Evolutionary conservation across 2,113 vertebrate species (phyloP).

Genomic region (Aegotheles bennettii): DNA sequence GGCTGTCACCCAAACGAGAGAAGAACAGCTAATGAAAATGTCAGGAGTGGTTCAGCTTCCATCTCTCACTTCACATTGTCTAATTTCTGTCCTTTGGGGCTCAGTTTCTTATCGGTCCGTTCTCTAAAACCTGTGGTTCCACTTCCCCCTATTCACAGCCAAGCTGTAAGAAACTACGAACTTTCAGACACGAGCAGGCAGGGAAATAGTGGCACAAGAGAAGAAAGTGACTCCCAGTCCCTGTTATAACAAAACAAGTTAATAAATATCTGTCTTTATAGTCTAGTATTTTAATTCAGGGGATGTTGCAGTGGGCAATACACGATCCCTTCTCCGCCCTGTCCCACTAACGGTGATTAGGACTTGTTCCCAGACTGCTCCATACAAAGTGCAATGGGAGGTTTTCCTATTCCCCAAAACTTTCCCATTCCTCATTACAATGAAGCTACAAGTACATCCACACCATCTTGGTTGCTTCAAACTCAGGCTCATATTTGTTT

Average conservation of each 20-base stretch:
- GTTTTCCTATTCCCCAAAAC: neutral
- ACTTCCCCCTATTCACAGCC: neutral
- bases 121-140: neutral
- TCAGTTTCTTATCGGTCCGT: neutral
- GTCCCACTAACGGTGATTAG: neutral
- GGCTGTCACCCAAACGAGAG: neutral
- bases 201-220: neutral
- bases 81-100: neutral
- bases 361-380: neutral
- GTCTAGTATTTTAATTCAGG: neutral
- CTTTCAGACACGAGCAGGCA: neutral
- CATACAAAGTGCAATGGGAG: neutral
- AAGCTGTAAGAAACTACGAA: neutral
- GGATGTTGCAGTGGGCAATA: neutral
- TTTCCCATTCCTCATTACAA: neutral
- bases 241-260: neutral
- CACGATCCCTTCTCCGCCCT: neutral
- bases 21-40: neutral
- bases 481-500: neutral
- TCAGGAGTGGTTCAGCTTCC: neutral
- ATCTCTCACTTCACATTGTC: constrained; percentile 28
- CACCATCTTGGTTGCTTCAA: neutral
- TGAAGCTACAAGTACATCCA: neutral
- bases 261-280: neutral
- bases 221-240: neutral